phyloP scores from a whole-genome alignment of 2,888 invertebrate genomes.

The Thereva nobilitata region DNA sequence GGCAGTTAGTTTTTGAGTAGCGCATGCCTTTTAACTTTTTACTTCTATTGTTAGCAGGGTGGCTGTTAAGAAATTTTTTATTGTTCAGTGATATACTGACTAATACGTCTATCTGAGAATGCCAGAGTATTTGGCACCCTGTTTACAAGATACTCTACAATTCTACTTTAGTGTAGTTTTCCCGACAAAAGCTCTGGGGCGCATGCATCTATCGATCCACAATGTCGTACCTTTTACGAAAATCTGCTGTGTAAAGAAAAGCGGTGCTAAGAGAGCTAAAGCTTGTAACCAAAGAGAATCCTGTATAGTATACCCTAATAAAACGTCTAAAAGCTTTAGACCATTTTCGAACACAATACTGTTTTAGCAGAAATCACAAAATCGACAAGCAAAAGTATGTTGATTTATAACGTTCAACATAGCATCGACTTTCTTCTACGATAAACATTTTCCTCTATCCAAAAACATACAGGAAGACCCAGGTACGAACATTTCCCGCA shows the following conservation, averaged over 20 bases:
- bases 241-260: conserved; percentile 1
- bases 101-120: not conserved
- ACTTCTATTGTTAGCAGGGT: conserved; percentile 32
- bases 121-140: not conserved
- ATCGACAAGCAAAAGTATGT: too few relatives aligned
- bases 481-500: too few relatives aligned
- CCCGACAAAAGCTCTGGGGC: conserved; percentile 27
- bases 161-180: conserved; percentile 35
- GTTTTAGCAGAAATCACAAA: too few relatives aligned
- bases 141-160: conserved; percentile 26
- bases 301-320: not conserved
- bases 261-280: conserved; percentile 8
- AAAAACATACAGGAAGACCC: too few relatives aligned
- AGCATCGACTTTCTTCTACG: too few relatives aligned
- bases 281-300: not conserved
- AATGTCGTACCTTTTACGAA: conserved; percentile 25
- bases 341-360: too few relatives aligned
- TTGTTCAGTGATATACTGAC: too few relatives aligned
- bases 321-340: too few relatives aligned
- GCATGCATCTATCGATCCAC: conserved; percentile 39
- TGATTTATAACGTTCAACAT: too few relatives aligned
- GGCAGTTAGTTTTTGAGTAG: conserved; percentile 33
- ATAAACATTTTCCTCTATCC: too few relatives aligned
- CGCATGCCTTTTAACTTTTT: conserved; percentile 36
- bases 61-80: not conserved